Evolutionary conservation across 1,140 invertebrate species (phyloP).

Genomic region (Drosophila oshimai): DNA sequence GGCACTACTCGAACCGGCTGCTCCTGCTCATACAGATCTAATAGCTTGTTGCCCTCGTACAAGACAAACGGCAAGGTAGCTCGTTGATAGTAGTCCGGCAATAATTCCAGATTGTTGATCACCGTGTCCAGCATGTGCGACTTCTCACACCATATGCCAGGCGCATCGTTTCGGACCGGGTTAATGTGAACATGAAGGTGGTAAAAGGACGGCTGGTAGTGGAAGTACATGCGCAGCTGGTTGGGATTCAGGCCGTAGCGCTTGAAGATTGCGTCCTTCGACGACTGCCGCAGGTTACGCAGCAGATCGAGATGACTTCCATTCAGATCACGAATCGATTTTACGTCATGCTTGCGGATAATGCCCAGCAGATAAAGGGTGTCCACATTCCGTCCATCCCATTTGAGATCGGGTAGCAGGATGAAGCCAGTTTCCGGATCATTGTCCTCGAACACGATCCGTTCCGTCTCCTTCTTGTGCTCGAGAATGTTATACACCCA

Average conservation of each 20-base stretch:
- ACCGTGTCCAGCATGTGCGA: constrained; percentile 94
- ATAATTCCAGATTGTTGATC: constrained; percentile 94
- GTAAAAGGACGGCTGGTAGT: constrained; percentile 98
- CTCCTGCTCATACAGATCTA: constrained; percentile 62
- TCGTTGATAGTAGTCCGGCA: constrained; percentile 92
- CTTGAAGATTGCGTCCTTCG: constrained; percentile 88
- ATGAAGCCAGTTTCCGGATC: constrained; percentile 93
- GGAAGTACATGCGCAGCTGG: constrained; percentile 93
- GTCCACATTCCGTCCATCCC: constrained; percentile 91
- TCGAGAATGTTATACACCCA: constrained; percentile 98
- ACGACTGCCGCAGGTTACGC: constrained; percentile 89
- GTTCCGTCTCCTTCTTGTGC: constrained; percentile 93
- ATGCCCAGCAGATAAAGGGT: constrained; percentile 94
- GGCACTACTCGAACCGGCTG: constrained; percentile 22
- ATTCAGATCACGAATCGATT: constrained; percentile 92
- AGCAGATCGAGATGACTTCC: constrained; percentile 91
- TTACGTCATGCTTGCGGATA: constrained; percentile 88
- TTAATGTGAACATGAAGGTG: constrained; percentile 98
- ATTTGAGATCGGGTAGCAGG: constrained; percentile 96
- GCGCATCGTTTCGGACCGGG: constrained; percentile 91
- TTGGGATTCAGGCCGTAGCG: constrained; percentile 89
- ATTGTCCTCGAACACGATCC: constrained; percentile 92
- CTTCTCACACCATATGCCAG: constrained; percentile 91
- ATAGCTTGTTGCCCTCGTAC: constrained; percentile 84
- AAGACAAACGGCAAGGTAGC: constrained; percentile 89